Evolutionary conservation across 2,888 invertebrate species (phyloP), one percentile per base, ranked within the genome.

Genomic region (Drepana falcataria): DNA sequence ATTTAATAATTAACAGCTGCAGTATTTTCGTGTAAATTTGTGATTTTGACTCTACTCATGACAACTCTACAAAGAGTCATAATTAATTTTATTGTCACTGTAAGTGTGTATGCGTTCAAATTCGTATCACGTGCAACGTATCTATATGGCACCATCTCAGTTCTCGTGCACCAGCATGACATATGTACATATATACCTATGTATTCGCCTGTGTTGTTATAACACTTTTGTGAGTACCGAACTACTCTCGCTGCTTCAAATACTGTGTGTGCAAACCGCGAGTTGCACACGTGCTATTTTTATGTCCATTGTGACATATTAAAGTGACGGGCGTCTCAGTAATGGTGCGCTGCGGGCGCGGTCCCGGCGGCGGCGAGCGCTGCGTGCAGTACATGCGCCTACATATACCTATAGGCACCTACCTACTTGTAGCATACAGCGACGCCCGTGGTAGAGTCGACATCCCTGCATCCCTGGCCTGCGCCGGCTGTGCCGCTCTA

Each of bases 391-490:
- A 34, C 51, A 34, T 64, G 64, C 70, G 64, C 63, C 60, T 60
- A 64, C 65, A 60, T 53, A 56, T 66, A 63, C 51, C 9, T 9
- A 44, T 9, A 3, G 44, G 40, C 40, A 53, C 57, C 48, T 55
- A 49, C 51, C 51, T 73, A 75, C 68, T 66, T 80, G 79, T 37
- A 76, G 73, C 78, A 81, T 74, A 75, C 71, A 77, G 72, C 77
- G 79, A 74, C 76, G 80, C 68, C 79, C 81, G 77, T 77, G 83
- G 80, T 76, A 75, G 77, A 72, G 77, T 76, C 77, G 83, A 69
- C 87, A 85, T 85, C 87, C 86, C 87, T 86, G 84, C 89, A 87
- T 85, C 89, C 89, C 86, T 81, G 83, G 81, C 67, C 21, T 21
- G 21, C 74, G 79, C 76, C 80, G 81, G 81, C 82, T 79, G 79